Evolutionary conservation across 2,113 vertebrate genomes (phyloP), one percentile per base, ranked within the genome.

Genomic region (Pangasianodon gigas): DNA sequence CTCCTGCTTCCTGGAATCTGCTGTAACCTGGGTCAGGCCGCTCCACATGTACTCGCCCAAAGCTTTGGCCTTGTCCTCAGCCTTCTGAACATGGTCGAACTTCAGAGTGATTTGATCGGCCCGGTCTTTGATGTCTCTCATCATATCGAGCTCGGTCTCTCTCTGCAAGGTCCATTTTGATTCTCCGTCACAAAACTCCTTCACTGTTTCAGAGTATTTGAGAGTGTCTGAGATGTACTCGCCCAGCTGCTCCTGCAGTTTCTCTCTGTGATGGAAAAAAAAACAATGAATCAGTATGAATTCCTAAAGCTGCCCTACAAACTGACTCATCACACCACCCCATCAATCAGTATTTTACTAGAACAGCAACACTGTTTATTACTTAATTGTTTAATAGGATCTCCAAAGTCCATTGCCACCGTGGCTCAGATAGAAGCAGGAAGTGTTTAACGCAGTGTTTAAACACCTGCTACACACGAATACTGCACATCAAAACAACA

Each of bases 101-200:
- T 56, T 82, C 62, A 89, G 87, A 56, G 65, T 46, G 87, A 94
- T 84, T 37, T 91, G 37, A n/a, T 92, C 87, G 69, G 81, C 91
- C 54, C 83, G 74, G 44, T 91, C 89, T 52, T 74, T 89, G 77
- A 93, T 92, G 88, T 92, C 91, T 69, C 52, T 89, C 48, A 92
- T 92, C 65, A 92, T 94, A 41, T 94, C 91, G 6, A 75, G 81
- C 67, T 93, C 92, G 58, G 90, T 41, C 83, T 46, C 10, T 32
- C 87, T 95, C 91, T 0, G 79, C 83, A 85, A 92, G 79, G 60
- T 71, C 92, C 92, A 94, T 91, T 90, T 93, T 91, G 29, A 13
- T 51, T 89, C n/a, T 80, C 24, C 48, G 37, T 91, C 85, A 37
- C 89, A 90, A 48, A 93, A 93, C 5, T 74, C 62, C 44, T 58